Percentiles rank a stretch among this genome's conserved stretches.
phyloP scores from a whole-genome alignment of 1,140 invertebrate genomes.

The Ceratina calcarata region DNA sequence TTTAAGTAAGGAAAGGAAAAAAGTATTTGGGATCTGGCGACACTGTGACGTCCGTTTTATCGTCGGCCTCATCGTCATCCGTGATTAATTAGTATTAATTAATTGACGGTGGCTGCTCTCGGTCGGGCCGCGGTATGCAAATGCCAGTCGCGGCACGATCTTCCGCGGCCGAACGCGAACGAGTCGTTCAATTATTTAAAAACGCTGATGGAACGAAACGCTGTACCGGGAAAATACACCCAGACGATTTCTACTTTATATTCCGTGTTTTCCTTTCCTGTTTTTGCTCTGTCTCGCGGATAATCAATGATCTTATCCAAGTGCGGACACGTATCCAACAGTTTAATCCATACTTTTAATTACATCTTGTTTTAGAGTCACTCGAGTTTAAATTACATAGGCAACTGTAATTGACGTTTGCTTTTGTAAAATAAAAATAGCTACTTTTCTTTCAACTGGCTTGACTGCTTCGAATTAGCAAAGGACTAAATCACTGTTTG shows the following conservation, averaged over 20 bases:
- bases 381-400: too few relatives aligned
- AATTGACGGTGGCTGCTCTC: conserved; percentile 15
- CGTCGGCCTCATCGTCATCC: conserved; percentile 32
- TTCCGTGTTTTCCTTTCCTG: background rate
- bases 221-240: background rate
- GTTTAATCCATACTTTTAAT: too few relatives aligned
- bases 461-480: too few relatives aligned
- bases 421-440: too few relatives aligned
- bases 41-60: conserved; percentile 25
- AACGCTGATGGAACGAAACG: conserved; percentile 31
- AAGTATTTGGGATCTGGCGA: conserved; percentile 6
- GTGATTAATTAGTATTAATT: conserved; percentile 52
- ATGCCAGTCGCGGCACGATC: conserved; percentile 7
- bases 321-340: too few relatives aligned
- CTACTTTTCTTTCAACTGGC: too few relatives aligned
- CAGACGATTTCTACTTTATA: background rate
- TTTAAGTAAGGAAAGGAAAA: background rate
- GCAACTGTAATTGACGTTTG: too few relatives aligned
- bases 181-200: conserved; percentile 30
- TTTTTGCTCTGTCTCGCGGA: too few relatives aligned
- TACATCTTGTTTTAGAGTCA: too few relatives aligned
- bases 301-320: background rate
- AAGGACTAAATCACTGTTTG: too few relatives aligned
- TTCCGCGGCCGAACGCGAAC: background rate
- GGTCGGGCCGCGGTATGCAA: conserved; percentile 4